Evolutionary conservation across 2,797 vertebrate genomes (phyloP).

Genomic region (Alauda arvensis): DNA sequence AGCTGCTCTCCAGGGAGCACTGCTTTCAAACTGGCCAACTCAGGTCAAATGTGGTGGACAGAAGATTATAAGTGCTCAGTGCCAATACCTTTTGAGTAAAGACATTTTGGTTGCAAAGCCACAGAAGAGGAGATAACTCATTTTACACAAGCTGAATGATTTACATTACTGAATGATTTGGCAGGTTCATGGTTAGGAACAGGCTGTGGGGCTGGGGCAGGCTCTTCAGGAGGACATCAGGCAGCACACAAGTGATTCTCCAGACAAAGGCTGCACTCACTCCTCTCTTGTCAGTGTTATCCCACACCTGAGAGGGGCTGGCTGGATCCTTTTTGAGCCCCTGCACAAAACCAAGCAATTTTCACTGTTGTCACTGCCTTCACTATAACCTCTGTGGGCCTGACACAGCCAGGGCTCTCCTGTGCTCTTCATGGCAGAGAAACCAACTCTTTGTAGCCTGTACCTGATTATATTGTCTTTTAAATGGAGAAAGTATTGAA

Average conservation of each 20-base stretch:
- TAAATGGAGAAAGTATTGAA: not conserved
- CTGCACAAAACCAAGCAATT: not conserved
- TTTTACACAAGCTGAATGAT: not conserved
- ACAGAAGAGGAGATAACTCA: not conserved
- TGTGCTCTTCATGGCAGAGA: not conserved
- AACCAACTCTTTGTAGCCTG: not conserved
- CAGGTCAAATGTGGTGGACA: not conserved
- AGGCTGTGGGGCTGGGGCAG: not conserved
- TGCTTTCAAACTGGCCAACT: not conserved
- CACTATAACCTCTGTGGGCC: not conserved
- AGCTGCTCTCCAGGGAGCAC: not conserved
- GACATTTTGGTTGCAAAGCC: not conserved
- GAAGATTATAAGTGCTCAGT: not conserved
- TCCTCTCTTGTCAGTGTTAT: not conserved
- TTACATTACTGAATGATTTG: not conserved
- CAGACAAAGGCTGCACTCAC: not conserved
- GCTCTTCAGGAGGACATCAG: not conserved
- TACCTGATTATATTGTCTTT: not conserved
- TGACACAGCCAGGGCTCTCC: not conserved
- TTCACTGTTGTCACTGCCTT: not conserved
- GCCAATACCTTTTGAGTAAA: not conserved
- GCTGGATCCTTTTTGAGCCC: not conserved
- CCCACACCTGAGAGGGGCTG: not conserved
- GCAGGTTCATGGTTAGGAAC: rapidly evolving
- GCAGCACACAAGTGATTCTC: not conserved